Evolutionary conservation across 1,140 invertebrate genomes (phyloP).

Genomic region (Zaprionus inermis): DNA sequence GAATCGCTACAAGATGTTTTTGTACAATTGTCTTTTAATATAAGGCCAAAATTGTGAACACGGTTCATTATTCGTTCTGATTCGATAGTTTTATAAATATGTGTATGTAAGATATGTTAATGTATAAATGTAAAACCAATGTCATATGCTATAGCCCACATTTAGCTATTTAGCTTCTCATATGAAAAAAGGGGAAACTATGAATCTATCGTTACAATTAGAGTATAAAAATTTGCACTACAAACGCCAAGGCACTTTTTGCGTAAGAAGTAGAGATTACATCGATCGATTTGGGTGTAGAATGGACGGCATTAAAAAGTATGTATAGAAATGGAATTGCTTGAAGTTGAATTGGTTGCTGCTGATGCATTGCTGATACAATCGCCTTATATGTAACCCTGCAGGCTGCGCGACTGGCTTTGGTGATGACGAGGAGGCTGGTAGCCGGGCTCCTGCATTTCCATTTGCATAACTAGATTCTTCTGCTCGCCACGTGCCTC

Average conservation of each 20-base stretch:
- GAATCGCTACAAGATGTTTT: slow-evolving; percentile 7
- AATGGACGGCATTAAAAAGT: slow-evolving; percentile 8
- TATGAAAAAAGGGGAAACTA: slow-evolving; percentile 8
- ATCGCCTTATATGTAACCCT: slow-evolving; percentile 75
- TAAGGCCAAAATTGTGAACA: background rate
- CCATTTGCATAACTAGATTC: slow-evolving; percentile 94
- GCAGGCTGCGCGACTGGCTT: slow-evolving; percentile 80
- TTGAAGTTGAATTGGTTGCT: slow-evolving; percentile 15
- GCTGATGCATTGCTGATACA: too few species aligned
- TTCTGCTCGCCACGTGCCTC: slow-evolving; percentile 90
- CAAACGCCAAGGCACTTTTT: slow-evolving; percentile 47
- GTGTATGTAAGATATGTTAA: slow-evolving; percentile 12
- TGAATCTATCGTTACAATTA: slow-evolving; percentile 9
- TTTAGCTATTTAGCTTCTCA: background rate
- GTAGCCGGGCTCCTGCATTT: slow-evolving; percentile 86
- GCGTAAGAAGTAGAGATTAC: slow-evolving; percentile 9
- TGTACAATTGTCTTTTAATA: slow-evolving; percentile 27
- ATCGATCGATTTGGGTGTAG: background rate
- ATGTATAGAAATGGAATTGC: slow-evolving; percentile 23
- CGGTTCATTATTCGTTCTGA: slow-evolving; percentile 2
- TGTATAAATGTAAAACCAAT: slow-evolving; percentile 4
- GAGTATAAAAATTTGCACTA: slow-evolving; percentile 53
- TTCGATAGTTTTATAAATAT: slow-evolving; percentile 15
- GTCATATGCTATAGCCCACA: background rate
- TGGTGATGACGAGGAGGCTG: slow-evolving; percentile 80